A percentile compares a stretch with the other conserved stretches of the same genome.
phyloP scores from a whole-genome alignment of 2,797 vertebrate genomes.

The Parauchenoglanis ngamensis region DNA sequence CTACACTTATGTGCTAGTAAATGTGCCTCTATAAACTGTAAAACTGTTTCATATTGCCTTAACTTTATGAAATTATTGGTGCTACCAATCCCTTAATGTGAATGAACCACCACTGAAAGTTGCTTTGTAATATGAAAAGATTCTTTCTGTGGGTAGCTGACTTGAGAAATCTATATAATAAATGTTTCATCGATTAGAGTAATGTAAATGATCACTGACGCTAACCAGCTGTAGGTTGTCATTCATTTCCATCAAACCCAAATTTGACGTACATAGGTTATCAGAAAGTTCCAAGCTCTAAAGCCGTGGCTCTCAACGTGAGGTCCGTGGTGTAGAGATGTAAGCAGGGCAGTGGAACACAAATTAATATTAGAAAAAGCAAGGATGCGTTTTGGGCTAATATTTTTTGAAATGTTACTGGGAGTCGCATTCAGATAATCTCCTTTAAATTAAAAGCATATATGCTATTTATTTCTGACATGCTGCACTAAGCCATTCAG shows the following conservation, averaged over 20 bases:
- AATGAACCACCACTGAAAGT: neutral
- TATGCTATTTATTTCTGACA: neutral
- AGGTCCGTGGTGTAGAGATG: neutral
- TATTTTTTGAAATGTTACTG: neutral
- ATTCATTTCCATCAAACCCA: neutral
- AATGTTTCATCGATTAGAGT: neutral
- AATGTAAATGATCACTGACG: neutral
- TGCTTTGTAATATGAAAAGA: conserved; percentile 12
- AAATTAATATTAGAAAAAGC: neutral
- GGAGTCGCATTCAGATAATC: neutral
- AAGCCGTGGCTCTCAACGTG: neutral
- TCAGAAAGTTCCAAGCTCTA: neutral
- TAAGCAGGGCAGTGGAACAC: neutral
- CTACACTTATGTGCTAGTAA: neutral
- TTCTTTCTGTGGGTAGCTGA: neutral
- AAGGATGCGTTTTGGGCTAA: neutral
- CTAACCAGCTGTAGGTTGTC: neutral
- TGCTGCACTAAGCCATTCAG: neutral
- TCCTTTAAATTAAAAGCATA: neutral
- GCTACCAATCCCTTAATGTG: conserved; percentile 13
- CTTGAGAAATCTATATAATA: neutral
- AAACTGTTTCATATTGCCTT: neutral
- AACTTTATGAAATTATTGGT: neutral
- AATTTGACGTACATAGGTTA: neutral
- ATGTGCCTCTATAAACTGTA: neutral